A percentile compares a stretch with the other conserved stretches of the same genome.
Conservation (phyloP, 2,888 invertebrate species). For the Anticlea derivata region DNA sequence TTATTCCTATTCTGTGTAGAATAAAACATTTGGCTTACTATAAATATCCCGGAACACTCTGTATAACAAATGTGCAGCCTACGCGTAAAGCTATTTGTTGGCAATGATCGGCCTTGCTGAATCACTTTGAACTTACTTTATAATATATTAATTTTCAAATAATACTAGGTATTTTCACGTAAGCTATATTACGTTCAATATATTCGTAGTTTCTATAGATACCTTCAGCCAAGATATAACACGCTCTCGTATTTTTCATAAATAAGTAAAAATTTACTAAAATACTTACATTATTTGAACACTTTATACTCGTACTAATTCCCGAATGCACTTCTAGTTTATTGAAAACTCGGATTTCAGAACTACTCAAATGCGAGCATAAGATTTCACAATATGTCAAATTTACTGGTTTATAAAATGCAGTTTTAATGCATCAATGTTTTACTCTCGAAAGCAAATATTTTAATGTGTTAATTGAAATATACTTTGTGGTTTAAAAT, state of each 20-base stretch:
- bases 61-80: conserved; percentile 17
- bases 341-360: neutral
- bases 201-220: neutral
- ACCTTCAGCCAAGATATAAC: conserved; percentile 4
- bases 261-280: conserved; percentile 4
- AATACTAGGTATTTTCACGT: conserved; percentile 10
- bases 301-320: conserved; percentile 9
- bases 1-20: too few relatives aligned
- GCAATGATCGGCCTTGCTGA: conserved; percentile 27
- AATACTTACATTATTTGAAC: conserved; percentile 18
- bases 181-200: too few relatives aligned
- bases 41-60: too few relatives aligned
- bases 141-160: conserved; percentile 8
- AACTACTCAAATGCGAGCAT: conserved; percentile 4
- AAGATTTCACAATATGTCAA: neutral
- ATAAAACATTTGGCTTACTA: too few relatives aligned
- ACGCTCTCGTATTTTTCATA: too few relatives aligned
- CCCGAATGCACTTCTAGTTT: conserved; percentile 10
- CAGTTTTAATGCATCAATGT: neutral
- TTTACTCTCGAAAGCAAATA: neutral
- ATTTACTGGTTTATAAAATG: conserved; percentile 1
- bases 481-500: neutral
- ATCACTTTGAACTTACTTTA: conserved; percentile 3
- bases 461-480: neutral
- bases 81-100: conserved; percentile 24